phyloP scores from a whole-genome alignment of 2,797 vertebrate genomes.

The Xiphorhynchus erythropygius region DNA sequence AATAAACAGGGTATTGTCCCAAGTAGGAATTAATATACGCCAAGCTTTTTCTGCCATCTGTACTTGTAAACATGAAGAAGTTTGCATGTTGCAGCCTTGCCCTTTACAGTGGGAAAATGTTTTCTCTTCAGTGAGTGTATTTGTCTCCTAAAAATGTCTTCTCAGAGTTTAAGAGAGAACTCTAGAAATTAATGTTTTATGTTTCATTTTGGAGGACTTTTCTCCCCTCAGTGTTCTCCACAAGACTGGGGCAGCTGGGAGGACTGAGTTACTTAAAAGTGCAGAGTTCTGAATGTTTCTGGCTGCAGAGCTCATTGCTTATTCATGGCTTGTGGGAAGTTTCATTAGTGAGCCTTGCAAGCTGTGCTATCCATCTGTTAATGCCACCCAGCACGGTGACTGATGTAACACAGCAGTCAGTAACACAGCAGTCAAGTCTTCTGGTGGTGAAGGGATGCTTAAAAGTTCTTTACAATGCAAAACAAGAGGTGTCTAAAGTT shows the following conservation, averaged over 20 bases:
- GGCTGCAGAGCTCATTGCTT: background rate
- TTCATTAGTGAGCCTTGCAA: background rate
- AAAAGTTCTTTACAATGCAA: background rate
- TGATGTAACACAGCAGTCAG: background rate
- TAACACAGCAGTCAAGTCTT: background rate
- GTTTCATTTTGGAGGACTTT: background rate
- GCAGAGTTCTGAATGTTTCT: background rate
- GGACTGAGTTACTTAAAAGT: background rate
- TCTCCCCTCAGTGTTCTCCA: background rate
- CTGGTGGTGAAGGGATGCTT: background rate
- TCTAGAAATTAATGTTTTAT: background rate
- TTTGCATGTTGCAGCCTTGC: rapidly evolving
- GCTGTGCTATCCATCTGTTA: background rate
- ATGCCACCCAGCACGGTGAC: background rate
- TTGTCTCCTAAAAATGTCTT: background rate
- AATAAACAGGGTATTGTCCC: background rate
- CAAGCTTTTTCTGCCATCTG: background rate
- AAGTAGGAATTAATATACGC: background rate
- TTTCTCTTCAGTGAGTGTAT: background rate
- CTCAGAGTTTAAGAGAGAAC: background rate
- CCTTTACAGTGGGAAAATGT: background rate
- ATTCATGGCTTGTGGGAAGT: background rate
- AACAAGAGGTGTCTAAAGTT: background rate
- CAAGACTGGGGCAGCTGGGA: background rate
- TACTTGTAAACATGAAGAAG: background rate